Evolutionary conservation across 2,797 vertebrate species (phyloP).

Genomic region (Semotilus atromaculatus): DNA sequence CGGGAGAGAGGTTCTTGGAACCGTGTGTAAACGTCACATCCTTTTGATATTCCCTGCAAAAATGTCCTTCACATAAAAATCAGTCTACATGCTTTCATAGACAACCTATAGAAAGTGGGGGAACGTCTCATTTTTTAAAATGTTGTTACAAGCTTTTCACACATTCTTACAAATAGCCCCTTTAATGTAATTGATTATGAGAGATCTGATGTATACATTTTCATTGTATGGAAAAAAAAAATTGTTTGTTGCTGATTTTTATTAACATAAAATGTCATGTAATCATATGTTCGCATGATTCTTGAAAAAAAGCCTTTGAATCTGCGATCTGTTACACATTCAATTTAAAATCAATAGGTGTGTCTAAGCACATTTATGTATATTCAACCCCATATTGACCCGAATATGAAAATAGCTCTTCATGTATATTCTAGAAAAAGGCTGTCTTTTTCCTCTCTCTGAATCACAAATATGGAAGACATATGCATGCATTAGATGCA

Average conservation of each 20-base stretch:
- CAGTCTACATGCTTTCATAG: background rate
- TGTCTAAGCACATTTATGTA: constrained; percentile 16
- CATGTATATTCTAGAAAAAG: constrained; percentile 32
- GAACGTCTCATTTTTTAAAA: background rate
- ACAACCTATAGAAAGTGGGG: background rate
- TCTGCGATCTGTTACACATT: background rate
- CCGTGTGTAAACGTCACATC: background rate
- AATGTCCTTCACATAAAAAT: background rate
- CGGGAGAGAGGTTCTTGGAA: background rate
- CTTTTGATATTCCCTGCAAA: background rate
- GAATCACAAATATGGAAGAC: constrained; percentile 30
- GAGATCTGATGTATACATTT: background rate
- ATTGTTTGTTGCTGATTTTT: background rate
- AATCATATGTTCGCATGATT: background rate
- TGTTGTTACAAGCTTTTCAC: background rate
- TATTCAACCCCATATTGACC: constrained; percentile 10
- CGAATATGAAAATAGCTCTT: constrained; percentile 33
- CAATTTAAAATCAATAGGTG: background rate
- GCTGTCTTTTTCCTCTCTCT: background rate
- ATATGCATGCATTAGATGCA: constrained; percentile 27
- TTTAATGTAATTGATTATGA: background rate
- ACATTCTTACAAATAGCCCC: background rate
- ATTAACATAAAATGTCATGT: background rate
- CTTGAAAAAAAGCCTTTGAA: background rate
- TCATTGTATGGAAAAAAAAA: background rate